phyloP scores from a whole-genome alignment of 2,888 invertebrate species.

The Chelonus formosanus region DNA sequence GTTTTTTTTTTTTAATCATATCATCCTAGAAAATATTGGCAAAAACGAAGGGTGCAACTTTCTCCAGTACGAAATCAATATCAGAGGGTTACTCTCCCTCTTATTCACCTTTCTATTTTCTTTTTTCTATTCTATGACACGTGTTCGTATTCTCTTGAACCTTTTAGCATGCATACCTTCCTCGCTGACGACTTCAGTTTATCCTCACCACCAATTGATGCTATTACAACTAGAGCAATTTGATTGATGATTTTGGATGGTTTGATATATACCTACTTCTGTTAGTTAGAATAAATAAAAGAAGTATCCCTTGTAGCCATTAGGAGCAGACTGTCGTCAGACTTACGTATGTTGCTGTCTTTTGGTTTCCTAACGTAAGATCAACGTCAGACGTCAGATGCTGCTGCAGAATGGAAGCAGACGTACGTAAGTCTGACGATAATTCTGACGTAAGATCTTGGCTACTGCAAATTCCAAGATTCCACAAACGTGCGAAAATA shows the following conservation, averaged over 20 bases:
- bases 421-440: too few species aligned
- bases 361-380: too few species aligned
- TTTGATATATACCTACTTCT: background rate
- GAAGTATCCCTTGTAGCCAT: too few species aligned
- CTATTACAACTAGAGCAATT: conserved; percentile 26
- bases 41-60: conserved; percentile 47
- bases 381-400: too few species aligned
- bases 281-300: too few species aligned
- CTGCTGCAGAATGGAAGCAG: too few species aligned
- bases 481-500: too few species aligned
- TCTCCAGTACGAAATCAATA: conserved; percentile 47
- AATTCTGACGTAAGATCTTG: too few species aligned
- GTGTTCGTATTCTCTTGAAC: conserved; percentile 27
- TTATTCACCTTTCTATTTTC: conserved; percentile 15
- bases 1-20: background rate
- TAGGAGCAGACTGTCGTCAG: too few species aligned
- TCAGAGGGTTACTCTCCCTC: conserved; percentile 27
- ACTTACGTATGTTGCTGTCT: too few species aligned
- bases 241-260: conserved; percentile 24
- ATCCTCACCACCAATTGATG: conserved; percentile 24
- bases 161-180: conserved; percentile 25
- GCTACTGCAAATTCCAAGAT: too few species aligned
- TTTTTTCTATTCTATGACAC: background rate
- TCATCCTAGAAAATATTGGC: conserved; percentile 9
- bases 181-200: conserved; percentile 11